Evolutionary conservation across 2,888 invertebrate genomes (phyloP).

Genomic region (Rosalia funebris): DNA sequence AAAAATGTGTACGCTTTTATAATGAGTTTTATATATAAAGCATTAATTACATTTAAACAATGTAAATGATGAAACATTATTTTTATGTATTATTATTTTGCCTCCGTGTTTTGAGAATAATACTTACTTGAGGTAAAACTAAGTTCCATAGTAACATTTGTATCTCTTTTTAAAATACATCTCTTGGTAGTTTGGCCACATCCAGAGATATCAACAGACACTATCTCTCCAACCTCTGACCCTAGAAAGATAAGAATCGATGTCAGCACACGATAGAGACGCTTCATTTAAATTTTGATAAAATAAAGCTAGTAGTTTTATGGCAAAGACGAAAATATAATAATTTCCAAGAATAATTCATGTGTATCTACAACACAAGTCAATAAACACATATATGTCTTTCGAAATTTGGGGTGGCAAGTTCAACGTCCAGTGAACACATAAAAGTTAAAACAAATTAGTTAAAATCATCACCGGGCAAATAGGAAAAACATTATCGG

Average conservation of each 20-base stretch:
- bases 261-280: not conserved
- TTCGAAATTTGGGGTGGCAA: not conserved
- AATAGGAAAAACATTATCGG: no score
- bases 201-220: conserved; percentile 59
- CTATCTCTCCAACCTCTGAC: conserved; percentile 34
- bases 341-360: not conserved
- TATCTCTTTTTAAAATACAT: conserved; percentile 73
- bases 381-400: not conserved
- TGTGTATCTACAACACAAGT: not conserved
- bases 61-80: not conserved
- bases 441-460: no score
- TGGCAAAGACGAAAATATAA: not conserved
- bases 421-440: no score
- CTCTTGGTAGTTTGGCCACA: conserved; percentile 69
- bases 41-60: not conserved
- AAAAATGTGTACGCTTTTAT: not conserved
- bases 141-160: conserved; percentile 72
- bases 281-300: not conserved
- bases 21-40: not conserved
- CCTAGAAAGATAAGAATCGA: conserved; percentile 28
- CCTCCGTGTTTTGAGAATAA: not conserved
- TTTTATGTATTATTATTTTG: not conserved
- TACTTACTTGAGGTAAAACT: conserved; percentile 73
- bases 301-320: no score
- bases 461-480: no score